Percentiles rank a stretch among this genome's conserved stretches.
Conservation (phyloP, 2,113 vertebrate genomes). For the Procavia capensis region DNA sequence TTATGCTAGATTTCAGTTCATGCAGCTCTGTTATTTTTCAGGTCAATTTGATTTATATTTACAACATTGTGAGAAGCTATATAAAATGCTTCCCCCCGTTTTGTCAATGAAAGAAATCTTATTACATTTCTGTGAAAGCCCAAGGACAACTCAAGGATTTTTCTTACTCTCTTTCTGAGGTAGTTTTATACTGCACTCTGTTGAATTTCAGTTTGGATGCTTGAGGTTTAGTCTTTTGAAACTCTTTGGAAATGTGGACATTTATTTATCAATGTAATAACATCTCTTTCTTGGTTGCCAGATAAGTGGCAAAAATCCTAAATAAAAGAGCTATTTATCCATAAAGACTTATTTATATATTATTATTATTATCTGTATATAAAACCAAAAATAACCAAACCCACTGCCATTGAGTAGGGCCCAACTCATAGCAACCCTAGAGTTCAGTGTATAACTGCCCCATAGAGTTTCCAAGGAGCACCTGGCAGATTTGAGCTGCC, state of each 20-base stretch:
- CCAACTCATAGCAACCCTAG: too few relatives aligned
- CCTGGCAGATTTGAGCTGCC: too few relatives aligned
- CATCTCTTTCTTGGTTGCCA: slow-evolving; percentile 15
- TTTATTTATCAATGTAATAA: background rate
- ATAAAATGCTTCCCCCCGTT: slow-evolving; percentile 50
- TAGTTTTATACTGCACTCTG: background rate
- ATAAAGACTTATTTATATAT: slow-evolving; percentile 38
- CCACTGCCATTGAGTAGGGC: too few relatives aligned
- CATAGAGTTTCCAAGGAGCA: too few relatives aligned
- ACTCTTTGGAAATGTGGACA: slow-evolving; percentile 37
- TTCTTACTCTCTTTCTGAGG: slow-evolving; percentile 49
- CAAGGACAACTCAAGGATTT: slow-evolving; percentile 48
- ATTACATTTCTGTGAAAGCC: slow-evolving; percentile 54
- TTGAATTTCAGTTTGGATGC: slow-evolving; percentile 58
- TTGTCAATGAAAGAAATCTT: slow-evolving; percentile 55
- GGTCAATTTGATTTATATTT: slow-evolving; percentile 64
- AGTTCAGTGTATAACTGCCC: too few relatives aligned
- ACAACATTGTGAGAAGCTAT: background rate
- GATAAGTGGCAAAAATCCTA: background rate
- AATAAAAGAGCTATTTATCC: slow-evolving; percentile 14
- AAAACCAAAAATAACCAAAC: too few relatives aligned
- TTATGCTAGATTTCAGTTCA: slow-evolving; percentile 33
- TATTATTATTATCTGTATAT: background rate
- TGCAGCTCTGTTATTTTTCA: slow-evolving; percentile 37
- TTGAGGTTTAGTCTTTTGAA: slow-evolving; percentile 51